phyloP scores from a whole-genome alignment of 2,113 vertebrate genomes.

The Podarcis muralis region DNA sequence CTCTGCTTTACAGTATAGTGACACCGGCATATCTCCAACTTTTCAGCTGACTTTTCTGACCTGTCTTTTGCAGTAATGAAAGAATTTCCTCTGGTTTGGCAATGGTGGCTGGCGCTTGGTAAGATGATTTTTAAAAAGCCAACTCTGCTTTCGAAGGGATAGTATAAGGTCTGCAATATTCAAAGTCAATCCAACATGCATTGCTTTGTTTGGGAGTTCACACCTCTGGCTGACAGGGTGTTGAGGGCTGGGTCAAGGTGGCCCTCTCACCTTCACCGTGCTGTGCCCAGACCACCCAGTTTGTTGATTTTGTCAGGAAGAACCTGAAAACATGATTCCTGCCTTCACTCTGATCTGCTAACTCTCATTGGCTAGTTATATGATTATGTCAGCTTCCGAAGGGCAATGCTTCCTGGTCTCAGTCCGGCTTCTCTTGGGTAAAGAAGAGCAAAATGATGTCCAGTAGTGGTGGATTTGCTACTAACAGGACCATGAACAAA shows the following conservation, averaged over 20 bases:
- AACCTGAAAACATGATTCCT: background rate
- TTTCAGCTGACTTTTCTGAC: background rate
- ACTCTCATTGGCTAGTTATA: background rate
- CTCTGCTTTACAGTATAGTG: background rate
- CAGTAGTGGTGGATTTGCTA: background rate
- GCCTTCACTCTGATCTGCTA: background rate
- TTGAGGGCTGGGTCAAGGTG: background rate
- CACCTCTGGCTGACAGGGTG: background rate
- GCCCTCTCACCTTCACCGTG: background rate
- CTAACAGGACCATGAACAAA: background rate
- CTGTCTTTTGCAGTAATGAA: slow-evolving; percentile 72
- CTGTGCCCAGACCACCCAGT: background rate
- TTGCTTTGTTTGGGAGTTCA: background rate
- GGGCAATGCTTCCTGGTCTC: background rate
- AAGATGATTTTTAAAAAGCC: slow-evolving; percentile 16
- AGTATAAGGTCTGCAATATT: background rate
- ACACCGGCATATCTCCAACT: no score
- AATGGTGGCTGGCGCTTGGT: slow-evolving; percentile 77
- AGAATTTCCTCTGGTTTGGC: slow-evolving; percentile 73
- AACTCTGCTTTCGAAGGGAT: background rate
- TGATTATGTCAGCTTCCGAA: background rate
- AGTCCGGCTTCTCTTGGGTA: background rate
- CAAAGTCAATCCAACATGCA: background rate
- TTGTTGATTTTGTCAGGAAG: background rate
- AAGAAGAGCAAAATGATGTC: background rate